Evolutionary conservation across 92 coral and sea anemone genomes (phyloP).

Genomic region (Epizoanthus scotinus): DNA sequence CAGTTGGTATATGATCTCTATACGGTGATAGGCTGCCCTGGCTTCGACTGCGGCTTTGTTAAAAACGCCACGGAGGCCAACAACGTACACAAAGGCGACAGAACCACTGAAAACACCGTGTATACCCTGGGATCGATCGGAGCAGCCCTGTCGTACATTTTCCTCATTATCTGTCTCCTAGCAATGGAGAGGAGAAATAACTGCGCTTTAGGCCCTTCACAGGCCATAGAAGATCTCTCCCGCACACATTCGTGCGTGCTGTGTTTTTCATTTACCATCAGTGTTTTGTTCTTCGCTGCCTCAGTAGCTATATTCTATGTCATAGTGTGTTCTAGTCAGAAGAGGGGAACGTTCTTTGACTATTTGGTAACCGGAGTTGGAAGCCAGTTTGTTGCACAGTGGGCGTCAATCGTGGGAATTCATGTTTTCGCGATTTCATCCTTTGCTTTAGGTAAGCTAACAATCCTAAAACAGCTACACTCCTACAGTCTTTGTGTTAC

Average conservation of each 20-base stretch:
- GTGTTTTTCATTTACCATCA: not conserved
- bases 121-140: conserved; percentile 61
- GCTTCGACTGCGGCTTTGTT: conserved; percentile 63
- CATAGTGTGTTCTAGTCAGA: not conserved
- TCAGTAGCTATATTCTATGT: conserved; percentile 3
- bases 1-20: conserved; percentile 70
- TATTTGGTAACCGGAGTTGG: not conserved
- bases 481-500: too few species aligned
- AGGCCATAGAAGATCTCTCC: conserved; percentile 29
- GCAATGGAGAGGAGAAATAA: conserved; percentile 37
- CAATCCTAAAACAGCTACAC: too few species aligned
- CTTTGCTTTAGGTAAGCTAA: conserved; percentile 35
- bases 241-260: not conserved
- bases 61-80: conserved; percentile 49
- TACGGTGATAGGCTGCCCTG: conserved; percentile 58
- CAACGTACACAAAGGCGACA: conserved; percentile 41
- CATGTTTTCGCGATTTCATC: conserved; percentile 37
- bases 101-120: conserved; percentile 55
- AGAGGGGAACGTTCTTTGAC: not conserved
- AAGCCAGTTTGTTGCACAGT: conserved; percentile 21
- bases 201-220: conserved; percentile 51
- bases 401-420: conserved; percentile 17
- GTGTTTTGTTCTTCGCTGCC: conserved; percentile 6
- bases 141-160: conserved; percentile 56
- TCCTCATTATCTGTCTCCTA: conserved; percentile 52